Conservation (phyloP, 2,797 vertebrate species). For the Cyprinella venusta region DNA sequence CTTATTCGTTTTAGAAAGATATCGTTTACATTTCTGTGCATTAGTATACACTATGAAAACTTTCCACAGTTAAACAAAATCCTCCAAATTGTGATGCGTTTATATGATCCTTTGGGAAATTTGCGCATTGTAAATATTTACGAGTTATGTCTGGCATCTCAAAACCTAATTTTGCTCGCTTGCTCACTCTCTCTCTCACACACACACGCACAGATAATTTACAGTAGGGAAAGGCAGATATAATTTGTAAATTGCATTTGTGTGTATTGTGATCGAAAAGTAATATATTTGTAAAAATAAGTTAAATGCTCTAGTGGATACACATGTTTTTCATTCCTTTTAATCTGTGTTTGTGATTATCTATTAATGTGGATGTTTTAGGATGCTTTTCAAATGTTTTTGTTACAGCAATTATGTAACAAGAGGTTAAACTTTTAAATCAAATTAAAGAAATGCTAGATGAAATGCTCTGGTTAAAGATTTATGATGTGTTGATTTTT, state of each 20-base stretch:
- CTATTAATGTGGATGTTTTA: not conserved
- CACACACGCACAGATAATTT: not conserved
- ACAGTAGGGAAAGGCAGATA: not conserved
- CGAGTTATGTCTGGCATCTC: slow-evolving; percentile 35
- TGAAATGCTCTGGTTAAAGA: not conserved
- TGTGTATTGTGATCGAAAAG: not conserved
- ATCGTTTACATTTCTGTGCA: slow-evolving; percentile 4
- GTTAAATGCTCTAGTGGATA: slow-evolving; percentile 2
- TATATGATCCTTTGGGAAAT: slow-evolving; percentile 39
- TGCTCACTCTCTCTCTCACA: not conserved
- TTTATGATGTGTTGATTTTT: not conserved
- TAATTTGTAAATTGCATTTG: not conserved
- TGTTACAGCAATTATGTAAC: not conserved
- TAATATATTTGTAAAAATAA: not conserved
- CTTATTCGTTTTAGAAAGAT: not conserved
- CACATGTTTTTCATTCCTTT: not conserved
- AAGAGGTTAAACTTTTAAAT: not conserved
- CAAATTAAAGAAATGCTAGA: not conserved
- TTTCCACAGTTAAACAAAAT: slow-evolving; percentile 17
- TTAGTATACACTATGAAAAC: slow-evolving; percentile 21
- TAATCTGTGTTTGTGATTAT: not conserved
- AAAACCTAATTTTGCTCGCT: not conserved
- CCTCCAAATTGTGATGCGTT: slow-evolving; percentile 22
- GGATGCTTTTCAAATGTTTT: not conserved
- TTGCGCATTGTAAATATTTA: slow-evolving; percentile 58